These are phyloP conservation scores for Archips crataeganus DNA, from an alignment of 2,888 invertebrate genomes.

Conservation along the genomic window DNA sequence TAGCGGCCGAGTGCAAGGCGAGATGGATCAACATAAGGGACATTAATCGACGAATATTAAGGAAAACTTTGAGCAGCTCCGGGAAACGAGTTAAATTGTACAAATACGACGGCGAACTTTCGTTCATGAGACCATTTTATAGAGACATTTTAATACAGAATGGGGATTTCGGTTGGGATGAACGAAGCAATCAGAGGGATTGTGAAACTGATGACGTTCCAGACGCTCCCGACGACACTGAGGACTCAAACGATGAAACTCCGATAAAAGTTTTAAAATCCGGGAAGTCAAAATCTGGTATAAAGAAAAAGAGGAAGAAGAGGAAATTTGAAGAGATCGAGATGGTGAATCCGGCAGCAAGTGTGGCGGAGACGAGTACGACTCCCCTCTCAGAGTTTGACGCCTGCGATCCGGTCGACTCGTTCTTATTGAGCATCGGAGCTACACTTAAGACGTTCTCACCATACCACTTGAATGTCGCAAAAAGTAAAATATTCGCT, in stretches of 20 bases:
- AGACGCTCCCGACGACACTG: slow-evolving; percentile 16
- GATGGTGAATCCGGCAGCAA: slow-evolving; percentile 14
- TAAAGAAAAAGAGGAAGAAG: slow-evolving; percentile 39
- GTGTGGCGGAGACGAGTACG: slow-evolving; percentile 24
- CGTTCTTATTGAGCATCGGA: slow-evolving; percentile 53
- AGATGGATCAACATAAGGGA: slow-evolving; percentile 81
- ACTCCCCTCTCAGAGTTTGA: slow-evolving; percentile 34
- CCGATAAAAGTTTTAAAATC: slow-evolving; percentile 28
- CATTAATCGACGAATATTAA: slow-evolving; percentile 72
- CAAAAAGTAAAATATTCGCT: slow-evolving; percentile 78
- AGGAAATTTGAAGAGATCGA: slow-evolving; percentile 37
- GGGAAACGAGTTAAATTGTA: slow-evolving; percentile 58
- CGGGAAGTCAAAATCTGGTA: slow-evolving; percentile 27
- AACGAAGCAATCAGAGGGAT: slow-evolving; percentile 22
- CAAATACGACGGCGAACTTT: slow-evolving; percentile 72
- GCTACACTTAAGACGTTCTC: slow-evolving; percentile 75
- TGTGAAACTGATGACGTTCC: slow-evolving; percentile 30
- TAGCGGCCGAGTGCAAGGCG: slow-evolving; percentile 76
- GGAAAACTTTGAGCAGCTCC: slow-evolving; percentile 44
- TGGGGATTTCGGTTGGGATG: slow-evolving; percentile 37
- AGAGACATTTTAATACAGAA: slow-evolving; percentile 56
- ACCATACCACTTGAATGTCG: slow-evolving; percentile 77
- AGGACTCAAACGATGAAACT: slow-evolving; percentile 28
- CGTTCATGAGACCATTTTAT: slow-evolving; percentile 72
- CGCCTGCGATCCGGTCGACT: slow-evolving; percentile 36